Evolutionary conservation across 1,140 invertebrate species (phyloP), one percentile per base, ranked within the genome.

Genomic region (Charaxes varanes): DNA sequence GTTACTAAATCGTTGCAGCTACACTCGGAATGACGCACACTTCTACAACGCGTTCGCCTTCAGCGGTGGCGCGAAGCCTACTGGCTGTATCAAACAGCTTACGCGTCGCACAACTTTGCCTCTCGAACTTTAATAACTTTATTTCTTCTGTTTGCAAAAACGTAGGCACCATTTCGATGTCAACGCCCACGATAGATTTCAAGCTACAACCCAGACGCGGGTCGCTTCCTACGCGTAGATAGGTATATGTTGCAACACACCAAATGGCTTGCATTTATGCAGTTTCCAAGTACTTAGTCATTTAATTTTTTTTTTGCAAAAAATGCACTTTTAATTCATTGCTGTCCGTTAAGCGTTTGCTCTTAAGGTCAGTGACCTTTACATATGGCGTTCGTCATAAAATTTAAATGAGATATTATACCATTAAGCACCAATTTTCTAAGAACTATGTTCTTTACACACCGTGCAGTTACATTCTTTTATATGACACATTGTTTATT

Each of bases 121-220:
- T 34, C 24, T 40, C 44, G 30, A 41, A 33, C 17, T 26, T 37
- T 37, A 45, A 47, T 46, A 40, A 41, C 8, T 62, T 65, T 69
- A 70, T 76, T 70, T 69, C 69, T 72, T 79, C 66, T 65, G 47
- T 54, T 61, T 64, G 53, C 61, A 60, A 79, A 76, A 76, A 73
- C 70, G 37, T 61, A 54, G 48, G 53, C 65, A 70, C 58, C 49
- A 55, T 63, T 64, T 77, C 52, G 66, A 69, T 70, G 76, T 74
- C 78, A 65, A 77, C 78, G 72, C 78, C 76, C 63, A 78, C 71
- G 36, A 38, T 12, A 43, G 26, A 46, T 65, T 57, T 62, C 60
- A 63, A 61, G 51, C 51, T 56, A 52, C 53, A 51, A 67, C 62
- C 53, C 57, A 72, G 61, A 61, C 58, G 36, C 53, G 47, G 52